Evolutionary conservation across 2,113 vertebrate species (phyloP), one percentile per base, ranked within the genome.

Genomic region (Centropus unirufus): DNA sequence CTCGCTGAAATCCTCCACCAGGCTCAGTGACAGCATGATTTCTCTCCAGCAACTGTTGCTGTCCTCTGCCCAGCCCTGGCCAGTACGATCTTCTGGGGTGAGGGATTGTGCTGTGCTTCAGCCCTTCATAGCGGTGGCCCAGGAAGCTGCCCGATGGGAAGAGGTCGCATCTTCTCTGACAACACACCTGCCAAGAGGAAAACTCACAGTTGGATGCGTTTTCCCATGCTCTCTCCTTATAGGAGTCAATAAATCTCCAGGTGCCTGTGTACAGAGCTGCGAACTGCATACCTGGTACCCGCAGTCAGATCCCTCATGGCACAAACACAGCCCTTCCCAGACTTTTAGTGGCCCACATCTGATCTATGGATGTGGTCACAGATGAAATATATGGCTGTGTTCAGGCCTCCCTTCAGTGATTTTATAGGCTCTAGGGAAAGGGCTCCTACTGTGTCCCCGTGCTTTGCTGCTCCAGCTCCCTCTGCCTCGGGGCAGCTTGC

Each of bases 11-110:
- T 93, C 68, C 77, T 47, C 30, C 16, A 10, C 39, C 62, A 61
- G 84, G 34, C 54, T 75, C 58, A 6, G 36, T 90, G 95, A 93
- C 93, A 93, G 70, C 32, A 85, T 87, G 92, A 96, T 95, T 96
- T 91, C 93, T 93, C 58, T 59, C 14, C 79, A 68, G 59, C 92
- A 92, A 22, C 91, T 89, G 95, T 2, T 86, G 62, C 47, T 88
- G 70, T 70, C 76, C 55, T 79, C 47, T 12, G 1, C 11, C 62
- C 89, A 76, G 2, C 54, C 18, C 19, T 66, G 63, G 69, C 63
- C 75, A 49, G 44, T 24, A 26, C 15, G 14, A 30, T n/a, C 77
- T 91, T 77, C 83, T 1, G 1, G 39, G 47, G n/a, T 17, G 15
- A 27, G 34, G 46, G 54, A 40, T 72, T 81, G 55, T 40, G 21